Evolutionary conservation across 2,888 invertebrate genomes (phyloP).

Genomic region (Ennomos fuscantarius): DNA sequence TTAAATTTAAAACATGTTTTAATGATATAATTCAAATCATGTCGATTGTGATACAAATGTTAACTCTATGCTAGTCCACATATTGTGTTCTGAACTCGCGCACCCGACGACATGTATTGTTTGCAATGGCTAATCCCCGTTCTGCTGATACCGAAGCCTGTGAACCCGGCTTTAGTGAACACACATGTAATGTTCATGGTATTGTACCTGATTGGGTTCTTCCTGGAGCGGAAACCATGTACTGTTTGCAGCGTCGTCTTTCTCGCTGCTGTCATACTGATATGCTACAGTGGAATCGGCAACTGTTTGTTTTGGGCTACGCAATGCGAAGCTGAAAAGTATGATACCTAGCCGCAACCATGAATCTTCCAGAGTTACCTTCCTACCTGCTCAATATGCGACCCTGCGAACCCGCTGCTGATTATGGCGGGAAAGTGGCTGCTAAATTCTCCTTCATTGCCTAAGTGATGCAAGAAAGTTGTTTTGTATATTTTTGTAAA

Average conservation of each 20-base stretch:
- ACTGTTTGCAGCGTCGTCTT: conserved; percentile 98
- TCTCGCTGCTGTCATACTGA: conserved; percentile 95
- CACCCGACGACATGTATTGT: conserved; percentile 92
- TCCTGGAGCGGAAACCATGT: conserved; percentile 97
- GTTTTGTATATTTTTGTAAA: conserved; percentile 72
- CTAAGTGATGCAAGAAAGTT: conserved; percentile 36
- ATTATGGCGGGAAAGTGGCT: conserved; percentile 43
- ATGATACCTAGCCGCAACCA: conserved; percentile 72
- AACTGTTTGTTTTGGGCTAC: conserved; percentile 97
- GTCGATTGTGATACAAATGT: conserved; percentile 59
- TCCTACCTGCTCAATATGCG: conserved; percentile 68
- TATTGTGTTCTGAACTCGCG: conserved; percentile 45
- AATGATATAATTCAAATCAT: conserved; percentile 60
- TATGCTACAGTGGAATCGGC: conserved; percentile 98
- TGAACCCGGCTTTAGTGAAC: conserved; percentile 97
- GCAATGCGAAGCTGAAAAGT: conserved; percentile 89
- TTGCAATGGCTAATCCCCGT: conserved; percentile 99
- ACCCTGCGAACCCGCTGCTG: conserved; percentile 55
- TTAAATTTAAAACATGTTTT: conserved; percentile 24
- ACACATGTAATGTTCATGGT: conserved; percentile 99
- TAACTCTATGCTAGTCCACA: conserved; percentile 45
- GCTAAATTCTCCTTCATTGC: conserved; percentile 25
- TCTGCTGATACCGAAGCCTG: conserved; percentile 97
- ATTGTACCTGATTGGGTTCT: conserved; percentile 97
- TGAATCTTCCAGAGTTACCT: conserved; percentile 55